These are phyloP conservation scores for Orthosia incerta DNA, from an alignment of 2,888 invertebrate species.

Conservation along the genomic window DNA sequence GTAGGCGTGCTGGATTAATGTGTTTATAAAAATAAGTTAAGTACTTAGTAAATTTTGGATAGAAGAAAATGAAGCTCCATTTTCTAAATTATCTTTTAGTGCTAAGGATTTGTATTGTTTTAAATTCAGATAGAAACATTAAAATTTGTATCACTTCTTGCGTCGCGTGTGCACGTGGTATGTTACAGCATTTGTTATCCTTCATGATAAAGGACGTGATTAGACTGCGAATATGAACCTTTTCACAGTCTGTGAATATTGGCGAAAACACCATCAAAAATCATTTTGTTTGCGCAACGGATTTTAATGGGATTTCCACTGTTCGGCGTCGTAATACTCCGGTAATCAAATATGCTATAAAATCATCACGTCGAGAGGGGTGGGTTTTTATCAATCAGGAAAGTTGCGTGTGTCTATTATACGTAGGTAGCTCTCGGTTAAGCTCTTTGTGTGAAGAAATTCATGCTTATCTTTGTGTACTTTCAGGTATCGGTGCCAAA, in stretches of 20 bases:
- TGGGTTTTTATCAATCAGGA: constrained; percentile 49
- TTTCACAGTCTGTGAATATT: constrained; percentile 29
- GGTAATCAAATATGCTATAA: constrained; percentile 58
- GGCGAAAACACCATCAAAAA: constrained; percentile 29
- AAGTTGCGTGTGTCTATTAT: constrained; percentile 3
- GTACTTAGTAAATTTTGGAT: background rate
- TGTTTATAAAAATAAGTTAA: background rate
- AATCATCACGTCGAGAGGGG: constrained; percentile 47
- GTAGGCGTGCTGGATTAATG: background rate
- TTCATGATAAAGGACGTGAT: constrained; percentile 30
- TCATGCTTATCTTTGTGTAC: constrained; percentile 12
- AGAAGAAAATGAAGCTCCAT: background rate
- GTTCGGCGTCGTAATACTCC: constrained; percentile 34
- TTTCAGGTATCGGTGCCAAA: background rate
- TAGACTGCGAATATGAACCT: constrained; percentile 13
- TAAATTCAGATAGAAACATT: background rate
- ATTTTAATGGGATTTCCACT: constrained; percentile 58
- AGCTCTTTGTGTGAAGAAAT: background rate
- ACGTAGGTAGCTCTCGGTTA: background rate
- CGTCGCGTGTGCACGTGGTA: background rate
- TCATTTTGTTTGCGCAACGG: constrained; percentile 44
- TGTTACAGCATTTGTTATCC: constrained; percentile 32
- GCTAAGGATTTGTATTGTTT: background rate
- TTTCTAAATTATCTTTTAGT: background rate
- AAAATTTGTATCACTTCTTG: background rate